Evolutionary conservation across 2,797 vertebrate genomes (phyloP).

Genomic region (Galago senegalensis): DNA sequence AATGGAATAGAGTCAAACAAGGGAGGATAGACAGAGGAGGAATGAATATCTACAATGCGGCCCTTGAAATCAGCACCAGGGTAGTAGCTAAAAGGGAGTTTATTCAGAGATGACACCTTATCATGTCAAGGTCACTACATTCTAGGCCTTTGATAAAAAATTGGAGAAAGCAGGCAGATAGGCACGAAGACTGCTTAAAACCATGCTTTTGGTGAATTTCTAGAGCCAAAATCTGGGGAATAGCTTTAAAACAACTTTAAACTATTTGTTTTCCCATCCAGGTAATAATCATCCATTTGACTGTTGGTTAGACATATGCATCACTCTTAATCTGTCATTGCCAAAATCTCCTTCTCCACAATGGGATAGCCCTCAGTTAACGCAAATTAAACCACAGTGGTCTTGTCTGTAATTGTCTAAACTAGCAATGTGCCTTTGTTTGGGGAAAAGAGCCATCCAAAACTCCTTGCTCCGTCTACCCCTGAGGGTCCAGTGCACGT

Average conservation of each 20-base stretch:
- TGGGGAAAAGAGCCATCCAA: conserved; percentile 65
- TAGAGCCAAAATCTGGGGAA: background rate
- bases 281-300: conserved; percentile 55
- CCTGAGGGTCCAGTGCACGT: conserved; percentile 52
- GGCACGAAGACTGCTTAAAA: background rate
- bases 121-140: background rate
- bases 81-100: background rate
- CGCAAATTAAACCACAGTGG: conserved; percentile 77
- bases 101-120: fast-evolving
- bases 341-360: conserved; percentile 57
- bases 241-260: conserved; percentile 5
- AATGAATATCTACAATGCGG: too few species aligned
- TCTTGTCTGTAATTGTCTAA: conserved; percentile 84
- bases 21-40: too few species aligned
- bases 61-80: background rate
- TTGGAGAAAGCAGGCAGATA: background rate
- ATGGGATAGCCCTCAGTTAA: conserved; percentile 70
- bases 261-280: conserved; percentile 8
- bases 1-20: background rate
- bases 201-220: background rate
- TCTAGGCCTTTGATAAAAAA: background rate
- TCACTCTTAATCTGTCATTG: conserved; percentile 69
- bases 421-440: conserved; percentile 72
- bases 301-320: conserved; percentile 60
- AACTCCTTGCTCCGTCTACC: conserved; percentile 40